phyloP scores from a whole-genome alignment of 2,888 invertebrate species.

The Brachyptera putata region DNA sequence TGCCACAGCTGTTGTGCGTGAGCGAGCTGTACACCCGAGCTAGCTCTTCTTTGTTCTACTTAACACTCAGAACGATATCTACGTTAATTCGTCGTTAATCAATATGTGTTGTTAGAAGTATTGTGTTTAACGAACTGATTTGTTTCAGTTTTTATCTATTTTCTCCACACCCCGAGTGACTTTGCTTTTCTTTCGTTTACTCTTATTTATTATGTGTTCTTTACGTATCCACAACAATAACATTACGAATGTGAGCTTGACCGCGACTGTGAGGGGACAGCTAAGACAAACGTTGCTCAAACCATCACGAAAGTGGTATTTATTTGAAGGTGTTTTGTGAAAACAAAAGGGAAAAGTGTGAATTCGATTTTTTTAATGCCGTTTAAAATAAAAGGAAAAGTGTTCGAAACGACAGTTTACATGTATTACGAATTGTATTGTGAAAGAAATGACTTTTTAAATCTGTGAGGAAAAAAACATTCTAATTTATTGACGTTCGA shows the following conservation, averaged over 20 bases:
- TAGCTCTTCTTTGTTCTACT: slow-evolving; percentile 35
- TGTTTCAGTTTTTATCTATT: no score
- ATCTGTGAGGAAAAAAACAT: not conserved
- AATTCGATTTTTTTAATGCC: not conserved
- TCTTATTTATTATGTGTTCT: slow-evolving; percentile 2
- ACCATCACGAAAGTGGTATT: slow-evolving; percentile 2
- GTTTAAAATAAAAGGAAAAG: not conserved
- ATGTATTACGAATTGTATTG: not conserved
- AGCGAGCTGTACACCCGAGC: slow-evolving; percentile 44
- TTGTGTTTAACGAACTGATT: no score
- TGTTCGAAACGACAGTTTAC: not conserved
- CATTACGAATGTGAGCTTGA: no score
- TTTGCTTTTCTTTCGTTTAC: no score
- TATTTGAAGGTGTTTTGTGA: slow-evolving; percentile 9
- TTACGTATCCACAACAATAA: no score
- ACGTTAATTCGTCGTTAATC: no score
- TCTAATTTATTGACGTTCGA: not conserved
- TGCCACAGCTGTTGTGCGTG: slow-evolving; percentile 42
- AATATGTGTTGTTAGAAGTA: no score
- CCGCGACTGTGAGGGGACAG: not conserved
- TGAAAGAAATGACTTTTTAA: not conserved
- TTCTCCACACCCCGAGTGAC: slow-evolving; percentile 24
- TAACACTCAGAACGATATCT: no score
- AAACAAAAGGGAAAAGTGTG: not conserved
- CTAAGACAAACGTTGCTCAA: slow-evolving; percentile 15